Conservation (phyloP, 1,140 invertebrate genomes). For the Rhagoletis zephyria region DNA sequence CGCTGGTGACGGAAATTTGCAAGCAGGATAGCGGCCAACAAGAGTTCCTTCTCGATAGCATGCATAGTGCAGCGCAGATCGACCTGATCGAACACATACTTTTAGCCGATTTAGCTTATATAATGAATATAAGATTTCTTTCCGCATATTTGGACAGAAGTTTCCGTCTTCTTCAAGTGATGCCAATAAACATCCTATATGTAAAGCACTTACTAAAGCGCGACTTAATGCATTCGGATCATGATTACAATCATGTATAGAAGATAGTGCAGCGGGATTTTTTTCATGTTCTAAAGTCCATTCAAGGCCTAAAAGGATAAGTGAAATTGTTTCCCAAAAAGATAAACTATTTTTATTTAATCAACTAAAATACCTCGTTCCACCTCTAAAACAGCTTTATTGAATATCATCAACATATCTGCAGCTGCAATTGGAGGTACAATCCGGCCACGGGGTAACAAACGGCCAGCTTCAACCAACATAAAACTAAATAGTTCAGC, state of each 20-base stretch:
- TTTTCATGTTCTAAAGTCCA: conserved; percentile 57
- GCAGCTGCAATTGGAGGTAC: conserved; percentile 85
- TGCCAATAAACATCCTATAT: conserved; percentile 84
- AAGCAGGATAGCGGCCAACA: conserved; percentile 81
- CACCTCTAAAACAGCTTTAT: conserved; percentile 83
- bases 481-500: conserved; percentile 96
- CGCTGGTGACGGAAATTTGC: conserved; percentile 82
- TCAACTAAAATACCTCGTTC: conserved; percentile 73
- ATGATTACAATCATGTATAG: conserved; percentile 78
- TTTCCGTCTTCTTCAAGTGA: conserved; percentile 76
- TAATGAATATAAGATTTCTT: conserved; percentile 78
- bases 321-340: conserved; percentile 15
- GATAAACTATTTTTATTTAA: neutral
- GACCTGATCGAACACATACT: conserved; percentile 78
- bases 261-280: conserved; percentile 64
- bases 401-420: conserved; percentile 87
- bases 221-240: conserved; percentile 86
- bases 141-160: conserved; percentile 75
- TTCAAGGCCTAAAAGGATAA: conserved; percentile 53
- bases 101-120: conserved; percentile 85
- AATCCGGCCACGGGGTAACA: conserved; percentile 80
- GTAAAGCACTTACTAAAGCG: conserved; percentile 88
- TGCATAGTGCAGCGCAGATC: conserved; percentile 88
- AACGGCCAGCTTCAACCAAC: conserved; percentile 84
- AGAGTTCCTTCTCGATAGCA: conserved; percentile 78